Evolutionary conservation across 2,113 vertebrate species (phyloP), one percentile per base, ranked within the genome.

Genomic region (Lepidothrix coronata): DNA sequence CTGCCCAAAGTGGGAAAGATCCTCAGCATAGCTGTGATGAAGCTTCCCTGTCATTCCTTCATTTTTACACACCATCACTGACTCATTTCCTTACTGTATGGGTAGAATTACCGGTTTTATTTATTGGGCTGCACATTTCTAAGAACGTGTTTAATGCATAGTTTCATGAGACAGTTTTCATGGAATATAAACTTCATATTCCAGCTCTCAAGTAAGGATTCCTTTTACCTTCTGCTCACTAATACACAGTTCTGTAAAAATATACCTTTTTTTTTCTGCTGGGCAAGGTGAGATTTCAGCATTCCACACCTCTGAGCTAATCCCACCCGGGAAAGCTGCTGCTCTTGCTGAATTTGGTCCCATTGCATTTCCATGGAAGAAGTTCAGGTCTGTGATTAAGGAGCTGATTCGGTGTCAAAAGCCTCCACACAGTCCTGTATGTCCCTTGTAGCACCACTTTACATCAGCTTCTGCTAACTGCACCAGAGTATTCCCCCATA

Each of bases 121-220:
- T 95, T 96, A 89, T 75, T 39, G 61, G 31, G 76, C 70, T 91
- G 62, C 90, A 72, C 49, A 24, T 68, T 87, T 49, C 76, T 41
- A 89, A 91, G 52, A 84, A 92, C 58, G 41, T 49, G 27, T 95
- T 95, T 96, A 94, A 87, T n/a, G 57, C 66, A 49, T 35, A 68
- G 76, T 84, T 95, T 96, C 92, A 90, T 8, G 30, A 88, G 71
- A 70, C 28, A 25, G 35, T 90, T 92, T 95, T 86, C 90, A 94
- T 71, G 88, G 88, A 68, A 85, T 93, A 94, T 65, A 95, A 96
- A 92, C n/a, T 78, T 90, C 49, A 65, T 18, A 91, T 86, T 91
- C 73, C 79, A 67, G 21, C 85, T 93, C 90, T 43, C 0, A 0
- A 72, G 33, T 37, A 78, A 63, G 27, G 43, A 74, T 72, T 91